These are phyloP conservation scores for Aricia artaxerxes DNA, from an alignment of 2,888 invertebrate genomes.

Conservation along the genomic window DNA sequence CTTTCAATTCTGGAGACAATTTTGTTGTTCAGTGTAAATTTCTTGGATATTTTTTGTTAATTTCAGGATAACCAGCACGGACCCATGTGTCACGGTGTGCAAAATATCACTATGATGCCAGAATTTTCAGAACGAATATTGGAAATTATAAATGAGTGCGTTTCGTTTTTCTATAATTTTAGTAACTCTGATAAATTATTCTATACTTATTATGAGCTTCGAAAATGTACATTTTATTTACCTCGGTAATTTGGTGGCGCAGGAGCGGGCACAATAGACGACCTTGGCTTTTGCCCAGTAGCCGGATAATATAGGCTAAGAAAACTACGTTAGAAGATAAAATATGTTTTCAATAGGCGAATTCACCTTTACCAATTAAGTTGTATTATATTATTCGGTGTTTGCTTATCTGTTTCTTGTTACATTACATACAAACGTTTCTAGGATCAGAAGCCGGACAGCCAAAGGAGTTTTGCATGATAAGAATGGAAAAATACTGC, in stretches of 20 bases:
- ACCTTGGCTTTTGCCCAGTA: too few species aligned
- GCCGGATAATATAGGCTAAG: too few species aligned
- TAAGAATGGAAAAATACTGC: slow-evolving; percentile 44
- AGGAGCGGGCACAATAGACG: too few species aligned
- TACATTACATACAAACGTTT: slow-evolving; percentile 37
- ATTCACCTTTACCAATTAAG: too few species aligned
- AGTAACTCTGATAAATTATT: too few species aligned
- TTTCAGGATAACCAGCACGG: background rate
- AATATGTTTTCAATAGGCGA: too few species aligned
- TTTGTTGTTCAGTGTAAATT: background rate
- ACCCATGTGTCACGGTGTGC: background rate
- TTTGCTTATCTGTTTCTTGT: too few species aligned
- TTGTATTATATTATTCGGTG: too few species aligned
- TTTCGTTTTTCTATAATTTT: background rate
- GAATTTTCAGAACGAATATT: slow-evolving; percentile 8
- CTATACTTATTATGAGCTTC: too few species aligned
- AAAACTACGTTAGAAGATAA: too few species aligned
- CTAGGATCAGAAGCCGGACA: slow-evolving; percentile 57
- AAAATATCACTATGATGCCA: background rate
- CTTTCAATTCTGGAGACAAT: background rate
- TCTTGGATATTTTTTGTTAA: background rate
- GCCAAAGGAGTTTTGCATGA: slow-evolving; percentile 58
- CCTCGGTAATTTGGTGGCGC: too few species aligned
- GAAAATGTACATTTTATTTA: too few species aligned
- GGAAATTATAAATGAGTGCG: background rate